Evolutionary conservation across 2,113 vertebrate species (phyloP), one percentile per base, ranked within the genome.

Genomic region (Periophthalmodon schlosseri): DNA sequence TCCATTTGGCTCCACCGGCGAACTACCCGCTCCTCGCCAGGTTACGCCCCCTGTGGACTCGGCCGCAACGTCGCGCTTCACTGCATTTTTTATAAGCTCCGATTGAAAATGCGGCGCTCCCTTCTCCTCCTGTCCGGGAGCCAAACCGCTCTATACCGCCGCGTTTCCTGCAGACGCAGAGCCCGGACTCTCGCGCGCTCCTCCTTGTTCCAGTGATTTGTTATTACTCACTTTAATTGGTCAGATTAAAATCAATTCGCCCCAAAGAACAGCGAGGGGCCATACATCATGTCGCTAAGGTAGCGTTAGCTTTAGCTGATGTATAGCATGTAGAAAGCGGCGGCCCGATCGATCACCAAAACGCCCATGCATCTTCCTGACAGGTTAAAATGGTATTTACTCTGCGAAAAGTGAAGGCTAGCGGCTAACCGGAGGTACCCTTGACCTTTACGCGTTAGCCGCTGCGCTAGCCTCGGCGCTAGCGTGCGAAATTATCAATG

Each of bases 221-320:
- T 91, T 91, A 86, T 92, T 91, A 86, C 92, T 80, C 86, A 69
- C 74, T 91, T 92, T 93, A 93, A 93, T 94, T 89, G 88, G 84
- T 75, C 83, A 78, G 87, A 91, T 92, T 93, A 85, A 89, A 94
- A 93, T 92, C 92, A 90, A 91, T 93, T 84, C 77, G 86, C 69
- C 39, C 77, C 21, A 28, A 71, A 70, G 76, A 86, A 72, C 73
- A 67, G 60, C 71, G 60, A 74, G 79, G 73, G 85, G 87, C 84
- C 90, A 93, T 93, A 90, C 93, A 93, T 93, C 93, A 91, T 69
- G 15, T 33, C 16, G 80, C 83, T 15, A 79, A 88, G 81, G 18
- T 80, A 52, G 87, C 91, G 93, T 34, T 72, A 2, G 81, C 84
- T 84, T 78, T 84, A 90, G 81, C 89, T 77, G 85, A 91, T 88